Evolutionary conservation across 2,888 invertebrate species (phyloP).

Genomic region (Platynereis dumerilii): DNA sequence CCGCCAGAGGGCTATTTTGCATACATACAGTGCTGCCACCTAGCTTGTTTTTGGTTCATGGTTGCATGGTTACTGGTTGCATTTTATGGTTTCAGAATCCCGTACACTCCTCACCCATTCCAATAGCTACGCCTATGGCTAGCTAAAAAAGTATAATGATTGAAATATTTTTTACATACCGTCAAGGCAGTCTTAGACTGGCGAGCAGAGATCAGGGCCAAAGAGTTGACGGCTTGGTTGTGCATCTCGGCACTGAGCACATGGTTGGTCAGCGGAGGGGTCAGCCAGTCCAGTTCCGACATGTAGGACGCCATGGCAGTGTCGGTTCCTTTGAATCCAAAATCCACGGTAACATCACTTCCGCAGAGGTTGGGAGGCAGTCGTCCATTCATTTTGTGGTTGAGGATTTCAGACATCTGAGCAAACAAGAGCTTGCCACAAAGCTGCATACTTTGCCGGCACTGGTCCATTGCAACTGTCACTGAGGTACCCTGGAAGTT

Average conservation of each 20-base stretch:
- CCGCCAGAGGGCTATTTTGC: no score
- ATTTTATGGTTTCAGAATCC: no score
- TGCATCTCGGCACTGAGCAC: constrained; percentile 45
- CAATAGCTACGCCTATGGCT: no score
- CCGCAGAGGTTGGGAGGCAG: constrained; percentile 45
- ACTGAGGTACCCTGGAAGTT: constrained; percentile 39
- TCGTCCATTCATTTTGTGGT: constrained; percentile 38
- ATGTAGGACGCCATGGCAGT: constrained; percentile 44
- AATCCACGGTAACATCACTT: constrained; percentile 38
- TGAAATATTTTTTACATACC: no score
- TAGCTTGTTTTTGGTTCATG: no score
- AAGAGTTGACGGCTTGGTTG: constrained; percentile 46
- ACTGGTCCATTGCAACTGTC: constrained; percentile 43
- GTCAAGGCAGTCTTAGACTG: constrained; percentile 28
- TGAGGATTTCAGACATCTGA: constrained; percentile 44
- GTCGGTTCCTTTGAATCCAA: constrained; percentile 46
- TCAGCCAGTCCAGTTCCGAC: constrained; percentile 43
- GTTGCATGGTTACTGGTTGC: no score
- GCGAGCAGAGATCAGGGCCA: constrained; percentile 41
- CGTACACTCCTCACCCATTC: no score
- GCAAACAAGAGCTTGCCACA: constrained; percentile 45
- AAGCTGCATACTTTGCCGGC: constrained; percentile 41
- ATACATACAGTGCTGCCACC: no score
- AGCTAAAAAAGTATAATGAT: no score
- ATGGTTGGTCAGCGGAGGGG: constrained; percentile 43